These are phyloP conservation scores for Ambastaia sidthimunki DNA, from an alignment of 2,797 vertebrate genomes.

Conservation along the genomic window DNA sequence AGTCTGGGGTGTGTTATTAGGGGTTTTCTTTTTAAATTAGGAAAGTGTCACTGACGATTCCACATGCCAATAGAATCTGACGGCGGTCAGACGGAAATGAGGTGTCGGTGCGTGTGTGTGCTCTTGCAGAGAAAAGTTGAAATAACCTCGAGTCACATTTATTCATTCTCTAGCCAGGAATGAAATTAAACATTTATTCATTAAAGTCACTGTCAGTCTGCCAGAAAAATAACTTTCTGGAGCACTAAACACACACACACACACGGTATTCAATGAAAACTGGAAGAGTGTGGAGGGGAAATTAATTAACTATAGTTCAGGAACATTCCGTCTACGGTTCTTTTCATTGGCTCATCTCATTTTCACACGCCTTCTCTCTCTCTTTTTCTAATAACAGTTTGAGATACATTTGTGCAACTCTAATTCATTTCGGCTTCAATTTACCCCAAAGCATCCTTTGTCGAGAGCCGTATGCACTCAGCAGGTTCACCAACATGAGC, in stretches of 20 bases:
- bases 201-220: constrained; percentile 44
- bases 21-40: constrained; percentile 20
- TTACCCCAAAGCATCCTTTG: background rate
- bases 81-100: background rate
- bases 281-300: constrained; percentile 7
- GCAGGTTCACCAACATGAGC: background rate
- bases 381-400: constrained; percentile 30
- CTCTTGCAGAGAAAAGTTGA: background rate
- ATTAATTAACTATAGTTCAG: constrained; percentile 20
- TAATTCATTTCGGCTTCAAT: constrained; percentile 14
- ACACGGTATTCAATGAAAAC: constrained; percentile 16
- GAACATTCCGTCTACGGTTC: constrained; percentile 7
- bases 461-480: too few relatives aligned
- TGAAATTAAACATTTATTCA: constrained; percentile 46
- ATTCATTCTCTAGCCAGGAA: constrained; percentile 42
- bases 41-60: constrained; percentile 16
- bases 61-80: constrained; percentile 7
- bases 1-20: background rate
- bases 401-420: constrained; percentile 12
- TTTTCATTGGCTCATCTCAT: constrained; percentile 28
- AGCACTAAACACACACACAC: constrained; percentile 18
- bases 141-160: constrained; percentile 37
- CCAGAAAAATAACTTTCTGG: constrained; percentile 40
- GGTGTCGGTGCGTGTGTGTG: background rate
- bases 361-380: constrained; percentile 7